Conservation (phyloP, 2,113 vertebrate genomes). For the Polypterus bichir region DNA sequence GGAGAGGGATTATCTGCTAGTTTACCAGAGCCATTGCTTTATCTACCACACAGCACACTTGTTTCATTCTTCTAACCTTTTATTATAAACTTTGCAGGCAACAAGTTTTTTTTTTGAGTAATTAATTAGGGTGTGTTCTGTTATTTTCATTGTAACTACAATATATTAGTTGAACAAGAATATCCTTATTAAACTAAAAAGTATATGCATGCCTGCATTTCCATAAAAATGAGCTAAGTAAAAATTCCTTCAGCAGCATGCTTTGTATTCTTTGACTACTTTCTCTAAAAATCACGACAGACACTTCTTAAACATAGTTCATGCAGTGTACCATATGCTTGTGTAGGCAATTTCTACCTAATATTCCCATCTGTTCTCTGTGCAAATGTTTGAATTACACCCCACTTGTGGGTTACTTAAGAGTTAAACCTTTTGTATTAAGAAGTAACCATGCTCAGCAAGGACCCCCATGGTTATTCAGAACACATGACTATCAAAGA, state of each 20-base stretch:
- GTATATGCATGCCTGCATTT: too few relatives aligned
- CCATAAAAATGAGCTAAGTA: too few relatives aligned
- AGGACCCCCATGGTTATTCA: conserved; percentile 48
- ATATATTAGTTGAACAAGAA: too few relatives aligned
- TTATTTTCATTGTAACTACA: too few relatives aligned
- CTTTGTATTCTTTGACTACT: too few relatives aligned
- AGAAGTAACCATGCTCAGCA: conserved; percentile 41
- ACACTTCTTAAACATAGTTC: too few relatives aligned
- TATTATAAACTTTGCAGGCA: conserved; percentile 4
- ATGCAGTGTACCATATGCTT: too few relatives aligned
- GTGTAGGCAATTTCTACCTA: not conserved
- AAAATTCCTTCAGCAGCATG: too few relatives aligned
- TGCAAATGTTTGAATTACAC: conserved; percentile 1
- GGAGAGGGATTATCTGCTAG: conserved; percentile 49
- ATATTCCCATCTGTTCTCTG: not conserved
- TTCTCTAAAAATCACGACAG: too few relatives aligned
- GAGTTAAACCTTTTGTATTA: conserved; percentile 49
- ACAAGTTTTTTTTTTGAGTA: conserved; percentile 8
- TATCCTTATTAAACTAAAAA: too few relatives aligned
- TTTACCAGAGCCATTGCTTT: conserved; percentile 53
- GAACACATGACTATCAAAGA: conserved; percentile 56
- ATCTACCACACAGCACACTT: conserved; percentile 49
- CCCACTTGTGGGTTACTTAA: conserved; percentile 24
- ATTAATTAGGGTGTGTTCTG: not conserved
- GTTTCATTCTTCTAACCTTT: conserved; percentile 24